phyloP scores from a whole-genome alignment of 2,888 invertebrate genomes.

The Cheilosia variabilis region DNA sequence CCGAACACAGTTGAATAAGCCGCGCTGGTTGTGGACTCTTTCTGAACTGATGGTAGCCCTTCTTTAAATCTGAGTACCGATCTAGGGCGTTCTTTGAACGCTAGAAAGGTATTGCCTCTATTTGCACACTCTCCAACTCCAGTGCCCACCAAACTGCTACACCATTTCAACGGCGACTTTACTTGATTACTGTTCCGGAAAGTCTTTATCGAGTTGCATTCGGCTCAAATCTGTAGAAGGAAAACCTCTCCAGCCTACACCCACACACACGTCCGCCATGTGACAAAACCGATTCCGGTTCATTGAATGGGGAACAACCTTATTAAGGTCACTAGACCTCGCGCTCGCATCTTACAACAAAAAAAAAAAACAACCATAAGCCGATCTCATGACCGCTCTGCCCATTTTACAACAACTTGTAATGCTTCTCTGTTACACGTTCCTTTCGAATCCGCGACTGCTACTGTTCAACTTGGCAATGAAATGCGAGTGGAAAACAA shows the following conservation, averaged over 20 bases:
- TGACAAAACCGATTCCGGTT: slow-evolving; percentile 49
- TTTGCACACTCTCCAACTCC: no score
- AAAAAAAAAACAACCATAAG: slow-evolving; percentile 24
- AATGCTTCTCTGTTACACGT: slow-evolving; percentile 28
- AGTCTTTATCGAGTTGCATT: not conserved
- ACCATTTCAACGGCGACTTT: no score
- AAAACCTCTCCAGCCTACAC: slow-evolving; percentile 2
- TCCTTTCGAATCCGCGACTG: slow-evolving; percentile 44
- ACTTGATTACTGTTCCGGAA: not conserved
- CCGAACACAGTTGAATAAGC: no score
- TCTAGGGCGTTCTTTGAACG: no score
- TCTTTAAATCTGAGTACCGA: no score
- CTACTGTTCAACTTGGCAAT: slow-evolving; percentile 58
- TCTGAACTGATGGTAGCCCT: no score
- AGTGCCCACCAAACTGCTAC: no score
- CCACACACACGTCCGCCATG: not conserved
- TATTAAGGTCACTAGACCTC: slow-evolving; percentile 63
- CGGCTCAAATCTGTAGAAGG: not conserved
- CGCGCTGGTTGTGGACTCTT: no score
- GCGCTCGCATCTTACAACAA: slow-evolving; percentile 28
- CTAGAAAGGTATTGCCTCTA: no score
- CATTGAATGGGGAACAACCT: slow-evolving; percentile 55
- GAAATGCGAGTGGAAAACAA: slow-evolving; percentile 51
- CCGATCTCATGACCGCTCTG: slow-evolving; percentile 12
- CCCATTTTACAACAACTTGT: slow-evolving; percentile 34